Evolutionary conservation across 1,140 invertebrate genomes (phyloP).

Genomic region (Drosophila santomea): DNA sequence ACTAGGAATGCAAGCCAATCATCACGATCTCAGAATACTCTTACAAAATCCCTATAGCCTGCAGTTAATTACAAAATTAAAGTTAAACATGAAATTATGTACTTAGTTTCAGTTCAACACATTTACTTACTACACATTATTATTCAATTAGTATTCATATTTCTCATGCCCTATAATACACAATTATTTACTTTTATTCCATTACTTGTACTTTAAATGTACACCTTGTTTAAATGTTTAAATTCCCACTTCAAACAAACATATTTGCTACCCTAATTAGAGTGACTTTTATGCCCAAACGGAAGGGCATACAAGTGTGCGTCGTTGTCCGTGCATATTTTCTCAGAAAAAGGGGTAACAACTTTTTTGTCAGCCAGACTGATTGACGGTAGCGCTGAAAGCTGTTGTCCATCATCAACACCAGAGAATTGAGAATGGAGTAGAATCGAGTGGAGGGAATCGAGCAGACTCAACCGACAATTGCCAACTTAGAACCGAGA

Average conservation of each 20-base stretch:
- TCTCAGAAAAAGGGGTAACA: conserved; percentile 29
- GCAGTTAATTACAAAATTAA: no score
- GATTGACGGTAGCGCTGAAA: conserved; percentile 76
- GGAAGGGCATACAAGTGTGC: conserved; percentile 1
- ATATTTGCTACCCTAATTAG: no score
- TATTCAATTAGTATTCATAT: no score
- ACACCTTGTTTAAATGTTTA: no score
- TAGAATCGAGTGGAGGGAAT: not conserved
- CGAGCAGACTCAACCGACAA: not conserved
- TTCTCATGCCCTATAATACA: no score
- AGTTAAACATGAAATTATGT: no score
- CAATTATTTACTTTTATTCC: no score
- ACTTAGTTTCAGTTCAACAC: no score
- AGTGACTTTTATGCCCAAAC: not conserved
- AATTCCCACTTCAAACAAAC: no score
- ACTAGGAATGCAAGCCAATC: not conserved
- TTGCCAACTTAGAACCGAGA: conserved; percentile 30
- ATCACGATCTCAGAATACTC: conserved; percentile 12
- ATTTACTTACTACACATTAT: no score
- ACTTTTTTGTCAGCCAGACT: conserved; percentile 48
- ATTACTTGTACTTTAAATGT: no score
- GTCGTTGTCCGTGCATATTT: conserved; percentile 1
- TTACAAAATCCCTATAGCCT: not conserved
- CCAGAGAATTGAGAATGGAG: conserved; percentile 22
- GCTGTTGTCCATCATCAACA: conserved; percentile 66